Percentiles rank a stretch among this genome's conserved stretches.
phyloP scores from a whole-genome alignment of 2,113 vertebrate genomes.

The Verasper variegatus region DNA sequence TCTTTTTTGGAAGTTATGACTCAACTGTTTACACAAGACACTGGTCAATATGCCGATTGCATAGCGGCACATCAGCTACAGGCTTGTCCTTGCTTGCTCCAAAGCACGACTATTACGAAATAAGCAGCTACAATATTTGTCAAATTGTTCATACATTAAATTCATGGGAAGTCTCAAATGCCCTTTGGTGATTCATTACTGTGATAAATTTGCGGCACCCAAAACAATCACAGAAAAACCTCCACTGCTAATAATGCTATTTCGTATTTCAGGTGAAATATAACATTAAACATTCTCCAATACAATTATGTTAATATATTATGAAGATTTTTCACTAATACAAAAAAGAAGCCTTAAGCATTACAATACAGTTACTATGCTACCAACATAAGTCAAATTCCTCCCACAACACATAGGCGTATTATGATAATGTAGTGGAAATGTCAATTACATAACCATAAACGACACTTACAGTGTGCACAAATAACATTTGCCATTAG shows the following conservation, averaged over 20 bases:
- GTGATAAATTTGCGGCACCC: rapidly evolving
- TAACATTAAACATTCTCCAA: no score
- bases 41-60: not conserved
- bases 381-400: not conserved
- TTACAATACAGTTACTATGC: not conserved
- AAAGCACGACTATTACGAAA: constrained; percentile 1
- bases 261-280: not conserved
- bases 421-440: constrained; percentile 6
- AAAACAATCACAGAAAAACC: not conserved
- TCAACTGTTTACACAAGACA: constrained; percentile 40
- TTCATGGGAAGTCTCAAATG: not conserved
- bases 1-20: constrained; percentile 53
- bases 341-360: not conserved
- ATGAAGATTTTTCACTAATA: not conserved
- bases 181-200: not conserved
- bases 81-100: not conserved
- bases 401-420: constrained; percentile 1
- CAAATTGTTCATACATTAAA: not conserved
- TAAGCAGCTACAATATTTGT: not conserved
- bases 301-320: no score
- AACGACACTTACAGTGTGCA: not conserved
- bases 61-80: not conserved
- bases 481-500: constrained; percentile 3
- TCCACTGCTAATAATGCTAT: not conserved
- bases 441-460: not conserved